Base-by-base conservation (phyloP, 2,888 invertebrate species). In the Choreutis nemorana region DNA sequence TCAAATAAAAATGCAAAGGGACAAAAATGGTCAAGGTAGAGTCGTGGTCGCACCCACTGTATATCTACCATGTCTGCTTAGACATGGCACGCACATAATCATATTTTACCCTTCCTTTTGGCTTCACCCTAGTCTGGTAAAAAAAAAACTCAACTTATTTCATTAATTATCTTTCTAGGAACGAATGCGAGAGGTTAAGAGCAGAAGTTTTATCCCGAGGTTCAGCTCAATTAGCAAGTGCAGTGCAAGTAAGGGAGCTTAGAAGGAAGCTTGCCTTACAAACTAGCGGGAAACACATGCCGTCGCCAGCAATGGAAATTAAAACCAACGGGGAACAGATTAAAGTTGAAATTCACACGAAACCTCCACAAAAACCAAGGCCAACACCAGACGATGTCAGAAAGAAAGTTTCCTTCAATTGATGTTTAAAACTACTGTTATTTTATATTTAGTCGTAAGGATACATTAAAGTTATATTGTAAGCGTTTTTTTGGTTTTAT, bases 321-420 rank as follows among this genome's bases (percentile, higher is more conserved):
- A 3, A 29, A 35, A 3, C 29, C 13, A 42, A 47, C 27, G 28
- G 29, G 1, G 24, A 30, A 10, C 36, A 36, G n/a, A 40, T 42
- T 35, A 50, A 48, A 25, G 42, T 34, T 18, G 56, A 7, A 18
- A 7, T 18, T 2, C 18, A 18, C 2, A 8, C 6, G 18, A 18
- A 8, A 56, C 12, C 32, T 50, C 33, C 39, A 41, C 0, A 54
- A 43, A 41, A 22, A 34, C 39, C 2, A 50, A 40, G 32, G 33
- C 32, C 25, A 58, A 38, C 29, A 0, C 33, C 40, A 0, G 70
- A 71, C 13, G 72, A 73, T 40, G 71, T 66, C 2, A 71, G 55
- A 46, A 75, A 73, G 42, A 72, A 73, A 63, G 75, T 77, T 15
- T 65, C 62, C 0, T 77, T 77, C 41, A 67, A 67, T 48, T 73